phyloP scores from a whole-genome alignment of 1,140 invertebrate species.

The Octopus bimaculoides region DNA sequence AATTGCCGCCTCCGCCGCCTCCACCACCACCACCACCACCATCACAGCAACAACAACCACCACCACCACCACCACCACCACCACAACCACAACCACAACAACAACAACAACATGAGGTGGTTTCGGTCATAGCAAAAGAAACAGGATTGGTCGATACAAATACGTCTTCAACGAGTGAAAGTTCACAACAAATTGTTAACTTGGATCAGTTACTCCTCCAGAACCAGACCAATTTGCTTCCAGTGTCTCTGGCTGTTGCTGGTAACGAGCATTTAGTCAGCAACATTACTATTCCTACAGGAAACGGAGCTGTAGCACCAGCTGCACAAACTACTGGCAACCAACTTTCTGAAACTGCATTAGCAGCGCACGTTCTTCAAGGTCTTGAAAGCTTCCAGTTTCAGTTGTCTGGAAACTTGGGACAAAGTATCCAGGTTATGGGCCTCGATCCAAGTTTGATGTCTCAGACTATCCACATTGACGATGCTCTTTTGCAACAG shows the following conservation, averaged over 20 bases:
- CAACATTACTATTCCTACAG: not conserved
- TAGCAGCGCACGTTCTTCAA: constrained; percentile 37
- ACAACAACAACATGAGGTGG: not conserved
- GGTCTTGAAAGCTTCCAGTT: constrained; percentile 54
- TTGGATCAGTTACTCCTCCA: constrained; percentile 46
- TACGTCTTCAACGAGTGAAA: not conserved
- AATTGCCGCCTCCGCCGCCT: not conserved
- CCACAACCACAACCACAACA: no score
- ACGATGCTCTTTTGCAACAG: constrained; percentile 58
- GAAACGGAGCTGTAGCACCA: not conserved
- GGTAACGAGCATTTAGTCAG: constrained; percentile 23
- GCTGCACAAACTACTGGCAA: not conserved
- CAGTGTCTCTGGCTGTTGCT: constrained; percentile 44
- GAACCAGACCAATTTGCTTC: constrained; percentile 37
- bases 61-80: no score
- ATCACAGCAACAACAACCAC: no score
- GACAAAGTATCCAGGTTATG: constrained; percentile 55
- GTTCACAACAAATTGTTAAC: constrained; percentile 46
- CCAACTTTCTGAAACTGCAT: constrained; percentile 34
- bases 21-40: no score
- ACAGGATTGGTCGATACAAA: no score
- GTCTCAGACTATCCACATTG: constrained; percentile 58
- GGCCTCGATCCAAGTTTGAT: constrained; percentile 54
- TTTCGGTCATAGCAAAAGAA: constrained; percentile 11
- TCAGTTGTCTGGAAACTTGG: constrained; percentile 47